Evolutionary conservation across 2,113 vertebrate species (phyloP), one percentile per base, ranked within the genome.

Genomic region (Triplophysa tibetana): DNA sequence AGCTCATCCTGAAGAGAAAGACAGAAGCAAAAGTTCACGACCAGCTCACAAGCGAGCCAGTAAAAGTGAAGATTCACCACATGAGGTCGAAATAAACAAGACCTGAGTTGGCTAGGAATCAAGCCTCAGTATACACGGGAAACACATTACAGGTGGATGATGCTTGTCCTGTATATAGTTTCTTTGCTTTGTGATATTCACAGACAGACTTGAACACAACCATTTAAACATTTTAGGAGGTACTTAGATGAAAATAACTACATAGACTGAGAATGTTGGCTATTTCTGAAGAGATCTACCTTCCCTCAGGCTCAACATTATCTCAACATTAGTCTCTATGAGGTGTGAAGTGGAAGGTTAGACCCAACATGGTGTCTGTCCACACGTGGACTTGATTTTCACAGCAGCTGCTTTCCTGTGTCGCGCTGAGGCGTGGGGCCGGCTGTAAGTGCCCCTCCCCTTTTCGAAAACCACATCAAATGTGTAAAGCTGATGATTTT

Each of bases 41-140:
- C 78, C 45, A 85, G 24, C 56, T 80, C n/a, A 68, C 29, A 38
- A 83, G 43, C 50, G 79, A 89, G 82, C 81, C 84, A 84, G 81
- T 19, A 56, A 56, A n/a, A n/a, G 19, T 21, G 80, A 77, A 86
- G 85, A 85, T 83, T 85, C 86, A 87, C 75, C 76, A 75, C 54
- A 78, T 82, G 87, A 19, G 21, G 84, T 85, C 82, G 67, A 83
- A 88, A 85, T 86, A 84, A 90, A 91, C 89, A 85, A 87, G 88
- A 83, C 66, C 81, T 79, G 54, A 76, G 61, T 66, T 69, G 65
- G 14, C 83, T 75, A 90, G 89, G 89, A 91, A 90, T 70, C 70
- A 67, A 9, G 56, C n/a, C n/a, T n/a, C n/a, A n/a, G n/a, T n/a
- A n/a, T n/a, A n/a, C n/a, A n/a, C 61, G 70, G 58, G 38, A 48